These are phyloP conservation scores for Rynchops niger DNA, from an alignment of 2,113 vertebrate genomes.

Conservation along the genomic window DNA sequence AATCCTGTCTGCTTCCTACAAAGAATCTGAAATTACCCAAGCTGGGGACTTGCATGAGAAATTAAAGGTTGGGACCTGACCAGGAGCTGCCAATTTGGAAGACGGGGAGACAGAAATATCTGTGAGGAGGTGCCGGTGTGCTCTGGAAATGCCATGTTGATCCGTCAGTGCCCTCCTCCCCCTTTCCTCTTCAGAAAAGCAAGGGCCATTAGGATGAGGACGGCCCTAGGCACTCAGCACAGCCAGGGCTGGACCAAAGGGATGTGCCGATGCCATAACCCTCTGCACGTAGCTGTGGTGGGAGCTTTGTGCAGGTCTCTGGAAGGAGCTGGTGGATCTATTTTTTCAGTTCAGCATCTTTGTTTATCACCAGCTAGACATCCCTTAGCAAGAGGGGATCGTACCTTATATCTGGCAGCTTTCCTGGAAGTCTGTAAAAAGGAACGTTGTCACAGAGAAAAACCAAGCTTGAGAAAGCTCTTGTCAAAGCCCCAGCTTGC, in stretches of 20 bases:
- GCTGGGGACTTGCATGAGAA: background rate
- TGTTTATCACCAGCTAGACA: background rate
- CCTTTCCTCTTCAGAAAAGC: background rate
- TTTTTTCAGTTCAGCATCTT: background rate
- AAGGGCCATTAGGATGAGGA: background rate
- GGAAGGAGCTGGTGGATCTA: background rate
- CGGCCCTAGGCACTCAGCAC: background rate
- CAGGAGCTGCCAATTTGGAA: background rate
- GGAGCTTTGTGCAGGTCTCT: background rate
- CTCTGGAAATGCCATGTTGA: background rate
- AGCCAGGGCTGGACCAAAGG: background rate
- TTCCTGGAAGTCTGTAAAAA: background rate
- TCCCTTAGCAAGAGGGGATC: background rate
- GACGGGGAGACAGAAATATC: background rate
- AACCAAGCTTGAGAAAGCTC: background rate
- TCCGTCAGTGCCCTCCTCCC: background rate
- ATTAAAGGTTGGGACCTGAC: background rate
- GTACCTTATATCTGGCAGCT: background rate
- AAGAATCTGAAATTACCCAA: background rate
- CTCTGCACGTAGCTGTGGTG: background rate
- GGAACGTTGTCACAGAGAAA: background rate
- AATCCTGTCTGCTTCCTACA: background rate
- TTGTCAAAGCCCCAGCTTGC: slow-evolving; percentile 16
- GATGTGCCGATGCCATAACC: background rate
- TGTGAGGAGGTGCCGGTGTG: background rate